Evolutionary conservation across 2,113 vertebrate species (phyloP).

Genomic region (Leptodactylus fuscus): DNA sequence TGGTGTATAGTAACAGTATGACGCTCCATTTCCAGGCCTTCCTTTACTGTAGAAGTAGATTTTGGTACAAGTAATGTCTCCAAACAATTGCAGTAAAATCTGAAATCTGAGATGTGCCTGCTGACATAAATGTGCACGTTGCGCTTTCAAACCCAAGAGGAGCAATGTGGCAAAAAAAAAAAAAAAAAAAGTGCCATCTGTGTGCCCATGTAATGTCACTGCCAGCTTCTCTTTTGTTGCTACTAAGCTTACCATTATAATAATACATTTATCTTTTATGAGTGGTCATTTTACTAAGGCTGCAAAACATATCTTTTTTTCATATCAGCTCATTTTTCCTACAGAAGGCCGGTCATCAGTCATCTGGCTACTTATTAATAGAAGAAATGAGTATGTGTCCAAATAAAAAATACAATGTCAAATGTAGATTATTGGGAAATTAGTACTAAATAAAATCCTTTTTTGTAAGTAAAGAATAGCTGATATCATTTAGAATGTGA

Average conservation of each 20-base stretch:
- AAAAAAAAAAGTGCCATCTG: slow-evolving; percentile 76
- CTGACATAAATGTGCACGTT: slow-evolving; percentile 50
- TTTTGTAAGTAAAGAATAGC: not conserved
- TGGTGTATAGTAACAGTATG: not conserved
- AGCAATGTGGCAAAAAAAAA: slow-evolving; percentile 74
- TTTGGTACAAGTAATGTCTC: not conserved
- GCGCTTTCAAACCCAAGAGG: slow-evolving; percentile 69
- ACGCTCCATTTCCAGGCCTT: not conserved
- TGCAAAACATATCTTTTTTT: slow-evolving; percentile 74
- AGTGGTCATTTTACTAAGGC: slow-evolving; percentile 69
- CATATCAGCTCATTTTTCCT: slow-evolving; percentile 67
- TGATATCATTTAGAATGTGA: not conserved
- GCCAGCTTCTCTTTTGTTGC: slow-evolving; percentile 71
- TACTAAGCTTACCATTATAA: slow-evolving; percentile 72
- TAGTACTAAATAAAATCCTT: too few relatives aligned
- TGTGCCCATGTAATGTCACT: slow-evolving; percentile 72
- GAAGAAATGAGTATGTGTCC: too few relatives aligned
- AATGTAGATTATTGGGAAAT: too few relatives aligned
- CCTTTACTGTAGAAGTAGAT: not conserved
- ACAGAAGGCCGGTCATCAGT: slow-evolving; percentile 65
- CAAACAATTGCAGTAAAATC: not conserved
- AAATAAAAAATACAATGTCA: not conserved
- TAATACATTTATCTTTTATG: slow-evolving; percentile 68
- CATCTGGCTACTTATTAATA: not conserved
- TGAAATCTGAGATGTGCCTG: not conserved